phyloP scores from a whole-genome alignment of 1,140 invertebrate species.

The Leptinotarsa lineolata region DNA sequence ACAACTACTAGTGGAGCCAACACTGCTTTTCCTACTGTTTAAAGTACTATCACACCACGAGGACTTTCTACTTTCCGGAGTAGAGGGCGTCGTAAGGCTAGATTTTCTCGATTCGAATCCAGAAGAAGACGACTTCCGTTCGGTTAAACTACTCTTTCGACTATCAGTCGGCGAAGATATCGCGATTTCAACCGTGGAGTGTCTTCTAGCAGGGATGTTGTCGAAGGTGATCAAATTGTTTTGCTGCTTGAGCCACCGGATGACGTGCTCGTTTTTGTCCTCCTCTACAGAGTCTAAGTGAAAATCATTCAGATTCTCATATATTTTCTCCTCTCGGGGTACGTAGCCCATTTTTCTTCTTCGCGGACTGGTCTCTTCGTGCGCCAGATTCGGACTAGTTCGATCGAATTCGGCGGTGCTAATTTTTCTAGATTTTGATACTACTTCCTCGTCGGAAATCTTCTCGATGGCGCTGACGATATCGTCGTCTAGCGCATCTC shows the following conservation, averaged over 20 bases:
- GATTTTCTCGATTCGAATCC: constrained; percentile 50
- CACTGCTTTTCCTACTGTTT: constrained; percentile 60
- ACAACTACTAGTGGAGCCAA: constrained; percentile 61
- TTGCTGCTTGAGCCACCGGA: constrained; percentile 54
- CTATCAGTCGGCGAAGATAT: constrained; percentile 48
- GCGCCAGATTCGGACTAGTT: constrained; percentile 1
- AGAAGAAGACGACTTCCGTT: constrained; percentile 45
- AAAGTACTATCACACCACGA: constrained; percentile 42
- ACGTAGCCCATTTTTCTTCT: constrained; percentile 51
- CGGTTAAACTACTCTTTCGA: constrained; percentile 45
- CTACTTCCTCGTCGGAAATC: constrained; percentile 38
- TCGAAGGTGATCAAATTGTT: constrained; percentile 42
- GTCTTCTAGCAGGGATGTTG: constrained; percentile 37
- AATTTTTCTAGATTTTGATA: background rate
- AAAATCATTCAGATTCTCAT: constrained; percentile 49
- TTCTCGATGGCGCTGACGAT: constrained; percentile 52
- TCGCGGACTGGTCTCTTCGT: constrained; percentile 33
- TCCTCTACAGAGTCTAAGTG: constrained; percentile 44
- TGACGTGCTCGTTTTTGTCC: constrained; percentile 53
- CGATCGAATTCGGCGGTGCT: constrained; percentile 20
- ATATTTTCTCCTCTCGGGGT: constrained; percentile 51
- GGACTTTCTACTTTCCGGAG: constrained; percentile 46
- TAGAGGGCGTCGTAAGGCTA: constrained; percentile 47
- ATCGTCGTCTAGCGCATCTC: constrained; percentile 50
- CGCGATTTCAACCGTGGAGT: constrained; percentile 35